A percentile compares a stretch with the other conserved stretches of the same genome.
These are phyloP conservation scores for Lepilemur ruficaudatus DNA, from an alignment of 2,797 vertebrate species.

Conservation along the genomic window DNA sequence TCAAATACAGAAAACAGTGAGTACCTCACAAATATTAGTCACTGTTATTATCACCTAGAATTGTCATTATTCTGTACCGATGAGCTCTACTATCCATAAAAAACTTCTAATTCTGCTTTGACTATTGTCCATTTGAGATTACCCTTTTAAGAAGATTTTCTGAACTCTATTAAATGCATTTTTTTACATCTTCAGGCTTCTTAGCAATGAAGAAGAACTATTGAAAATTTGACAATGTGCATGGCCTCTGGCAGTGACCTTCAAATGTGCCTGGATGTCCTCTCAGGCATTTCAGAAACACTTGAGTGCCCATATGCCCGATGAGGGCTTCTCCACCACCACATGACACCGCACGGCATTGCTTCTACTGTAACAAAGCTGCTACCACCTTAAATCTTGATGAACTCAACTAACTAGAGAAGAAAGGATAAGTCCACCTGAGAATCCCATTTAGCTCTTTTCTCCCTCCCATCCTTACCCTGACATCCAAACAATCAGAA, in stretches of 20 bases:
- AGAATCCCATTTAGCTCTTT: neutral
- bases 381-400: neutral
- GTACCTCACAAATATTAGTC: neutral
- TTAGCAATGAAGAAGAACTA: neutral
- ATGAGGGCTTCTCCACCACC: neutral
- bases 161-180: neutral
- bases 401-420: neutral
- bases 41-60: neutral
- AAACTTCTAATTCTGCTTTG: neutral
- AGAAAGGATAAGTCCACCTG: neutral
- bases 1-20: neutral
- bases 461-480: neutral
- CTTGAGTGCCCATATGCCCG: neutral
- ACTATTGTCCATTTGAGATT: neutral
- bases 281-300: neutral
- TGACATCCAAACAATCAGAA: neutral
- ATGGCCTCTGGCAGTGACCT: neutral
- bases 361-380: neutral
- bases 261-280: neutral
- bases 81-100: neutral
- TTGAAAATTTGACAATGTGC: neutral
- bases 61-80: neutral
- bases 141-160: neutral
- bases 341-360: fast-evolving
- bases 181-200: neutral